A percentile compares a stretch with the other conserved stretches of the same genome.
These are phyloP conservation scores for Albula goreensis DNA, from an alignment of 2,113 vertebrate species.

Conservation along the genomic window DNA sequence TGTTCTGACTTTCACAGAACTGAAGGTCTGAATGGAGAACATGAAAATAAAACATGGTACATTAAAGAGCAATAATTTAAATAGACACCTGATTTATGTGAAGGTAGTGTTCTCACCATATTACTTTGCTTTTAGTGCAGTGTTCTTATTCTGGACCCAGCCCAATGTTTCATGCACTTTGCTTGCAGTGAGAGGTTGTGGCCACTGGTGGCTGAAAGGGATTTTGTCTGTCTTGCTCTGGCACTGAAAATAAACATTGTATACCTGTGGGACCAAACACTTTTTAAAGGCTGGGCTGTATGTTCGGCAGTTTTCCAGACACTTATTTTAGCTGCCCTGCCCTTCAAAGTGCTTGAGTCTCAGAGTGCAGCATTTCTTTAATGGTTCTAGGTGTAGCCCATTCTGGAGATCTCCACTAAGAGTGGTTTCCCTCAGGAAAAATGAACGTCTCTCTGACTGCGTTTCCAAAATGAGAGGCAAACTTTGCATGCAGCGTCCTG, in stretches of 20 bases:
- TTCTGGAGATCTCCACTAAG: constrained; percentile 18
- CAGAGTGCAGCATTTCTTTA: not conserved
- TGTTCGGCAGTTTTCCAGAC: not conserved
- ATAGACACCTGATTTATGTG: not conserved
- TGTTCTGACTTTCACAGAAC: not conserved
- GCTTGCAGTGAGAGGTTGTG: not conserved
- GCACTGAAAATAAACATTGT: not conserved
- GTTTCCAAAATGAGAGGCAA: not conserved
- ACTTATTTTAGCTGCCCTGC: constrained; percentile 1
- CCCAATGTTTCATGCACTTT: not conserved
- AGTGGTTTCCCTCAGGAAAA: constrained; percentile 29
- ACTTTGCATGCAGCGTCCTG: constrained; percentile 18
- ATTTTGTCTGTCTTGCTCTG: not conserved
- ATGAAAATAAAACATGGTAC: not conserved
- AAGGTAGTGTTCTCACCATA: not conserved
- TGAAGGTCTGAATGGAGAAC: not conserved
- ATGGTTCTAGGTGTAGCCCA: not conserved
- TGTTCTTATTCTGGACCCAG: not conserved
- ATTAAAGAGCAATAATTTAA: not conserved
- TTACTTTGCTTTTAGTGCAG: not conserved
- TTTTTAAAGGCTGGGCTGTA: not conserved
- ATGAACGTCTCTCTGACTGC: not conserved
- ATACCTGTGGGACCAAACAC: constrained; percentile 1
- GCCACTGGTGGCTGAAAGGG: not conserved
- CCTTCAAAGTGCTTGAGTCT: not conserved